Evolutionary conservation across 1,140 invertebrate genomes (phyloP), one percentile per base, ranked within the genome.

Genomic region (Lasioglossum baleicum): DNA sequence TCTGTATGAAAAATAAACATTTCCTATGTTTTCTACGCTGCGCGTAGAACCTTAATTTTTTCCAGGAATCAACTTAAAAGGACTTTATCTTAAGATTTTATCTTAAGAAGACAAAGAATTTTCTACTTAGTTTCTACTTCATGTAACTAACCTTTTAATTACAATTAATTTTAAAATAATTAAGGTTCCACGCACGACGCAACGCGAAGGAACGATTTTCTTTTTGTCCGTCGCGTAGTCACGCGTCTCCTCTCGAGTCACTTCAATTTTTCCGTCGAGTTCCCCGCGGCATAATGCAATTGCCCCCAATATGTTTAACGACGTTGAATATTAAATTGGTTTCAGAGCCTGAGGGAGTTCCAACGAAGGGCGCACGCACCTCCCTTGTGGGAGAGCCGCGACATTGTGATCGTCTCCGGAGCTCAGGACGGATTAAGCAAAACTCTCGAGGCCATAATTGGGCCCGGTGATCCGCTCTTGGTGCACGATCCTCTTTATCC

Each of bases 361-460:
- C 96, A 96, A 85, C 91, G 94, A 70, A 93, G 92, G 73, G 89
- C 95, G 65, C 96, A 97, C 87, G 93, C 94, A 5, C 95, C 96
- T 3, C 96, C 96, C 15, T 91, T 94, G 5, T 95, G 95, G 93
- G 92, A 94, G 22, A 92, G 94, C 1, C 93, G 93, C 1, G 95
- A 96, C 71, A 88, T 96, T 8, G 90, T 96, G 44, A 93, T 97
- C 15, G 96, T 96, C 2, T 94, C 94, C 80, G 97, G 96, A 15
- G 94, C 95, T 68, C 96, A 97, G 91, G 96, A 97, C 92, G 96
- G 96, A 15, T 94, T 97, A 77, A 96, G 95, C 90, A 96, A 96
- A 91, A 94, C 94, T 72, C 91, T 96, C 4, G 95, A 96, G 82
- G 94, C 96, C 91, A 92, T 95, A 65, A 87, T 96, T 73, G 92